phyloP scores from a whole-genome alignment of 2,888 invertebrate species.

The Ashinkailepas kermadecensis region DNA sequence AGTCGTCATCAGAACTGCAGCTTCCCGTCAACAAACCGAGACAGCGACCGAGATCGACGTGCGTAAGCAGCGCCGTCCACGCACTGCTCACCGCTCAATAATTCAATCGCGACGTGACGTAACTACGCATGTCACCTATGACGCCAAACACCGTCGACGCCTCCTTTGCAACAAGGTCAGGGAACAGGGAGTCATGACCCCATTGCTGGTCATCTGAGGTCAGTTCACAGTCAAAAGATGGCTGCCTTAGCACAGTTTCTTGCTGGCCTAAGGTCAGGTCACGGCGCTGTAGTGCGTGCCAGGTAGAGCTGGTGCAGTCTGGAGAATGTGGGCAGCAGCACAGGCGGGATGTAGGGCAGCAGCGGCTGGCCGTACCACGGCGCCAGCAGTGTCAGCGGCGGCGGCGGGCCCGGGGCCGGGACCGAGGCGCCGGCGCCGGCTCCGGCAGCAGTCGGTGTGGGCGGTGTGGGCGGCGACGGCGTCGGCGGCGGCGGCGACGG shows the following conservation, averaged over 20 bases:
- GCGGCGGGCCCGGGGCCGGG: background rate
- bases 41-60: too few relatives aligned
- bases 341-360: conserved; percentile 7
- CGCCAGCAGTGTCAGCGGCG: background rate
- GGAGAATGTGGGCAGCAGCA: conserved; percentile 8
- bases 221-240: background rate
- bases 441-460: background rate
- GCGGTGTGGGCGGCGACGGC: background rate
- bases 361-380: background rate
- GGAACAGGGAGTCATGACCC: background rate
- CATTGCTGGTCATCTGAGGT: background rate
- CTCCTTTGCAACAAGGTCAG: background rate
- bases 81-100: too few relatives aligned
- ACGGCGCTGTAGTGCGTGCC: background rate
- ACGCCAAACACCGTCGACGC: background rate
- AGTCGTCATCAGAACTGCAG: too few relatives aligned
- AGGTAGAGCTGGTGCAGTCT: conserved; percentile 11
- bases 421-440: background rate
- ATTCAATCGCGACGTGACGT: background rate
- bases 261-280: background rate
- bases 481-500: background rate
- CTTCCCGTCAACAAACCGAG: too few relatives aligned
- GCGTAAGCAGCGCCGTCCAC: too few relatives aligned
- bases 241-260: too few relatives aligned
- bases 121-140: conserved; percentile 6